phyloP scores from a whole-genome alignment of 2,113 vertebrate species.

The Ivindomyrus marchei region DNA sequence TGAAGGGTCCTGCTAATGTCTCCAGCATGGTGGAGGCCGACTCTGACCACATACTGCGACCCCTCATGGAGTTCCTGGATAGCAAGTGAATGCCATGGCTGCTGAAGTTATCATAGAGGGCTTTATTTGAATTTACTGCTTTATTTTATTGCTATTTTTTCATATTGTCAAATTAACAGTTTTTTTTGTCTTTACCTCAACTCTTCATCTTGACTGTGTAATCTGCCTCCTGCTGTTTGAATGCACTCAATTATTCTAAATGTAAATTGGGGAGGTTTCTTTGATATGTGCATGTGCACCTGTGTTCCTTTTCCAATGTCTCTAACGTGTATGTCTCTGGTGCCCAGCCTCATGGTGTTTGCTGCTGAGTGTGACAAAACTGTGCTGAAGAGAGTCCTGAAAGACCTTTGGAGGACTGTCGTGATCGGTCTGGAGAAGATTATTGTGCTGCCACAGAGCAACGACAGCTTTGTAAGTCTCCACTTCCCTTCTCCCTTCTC shows the following conservation, averaged over 20 bases:
- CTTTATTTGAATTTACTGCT: background rate
- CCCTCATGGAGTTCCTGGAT: constrained; percentile 95
- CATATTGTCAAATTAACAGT: background rate
- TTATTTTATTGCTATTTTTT: background rate
- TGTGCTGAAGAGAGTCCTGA: constrained; percentile 88
- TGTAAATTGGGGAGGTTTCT: background rate
- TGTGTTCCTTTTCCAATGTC: background rate
- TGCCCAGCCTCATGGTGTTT: constrained; percentile 82
- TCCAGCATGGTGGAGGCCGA: constrained; percentile 81
- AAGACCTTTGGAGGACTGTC: constrained; percentile 91
- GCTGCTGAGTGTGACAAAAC: constrained; percentile 92
- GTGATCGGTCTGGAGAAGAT: constrained; percentile 87
- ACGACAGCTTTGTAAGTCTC: constrained; percentile 80
- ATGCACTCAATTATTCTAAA: background rate
- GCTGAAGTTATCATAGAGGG: background rate
- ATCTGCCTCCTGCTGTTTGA: background rate
- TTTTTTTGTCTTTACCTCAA: background rate
- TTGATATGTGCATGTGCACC: background rate
- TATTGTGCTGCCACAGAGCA: constrained; percentile 85
- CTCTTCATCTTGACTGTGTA: background rate
- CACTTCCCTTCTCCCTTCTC: background rate
- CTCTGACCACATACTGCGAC: constrained; percentile 79
- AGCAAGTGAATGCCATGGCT: constrained; percentile 70
- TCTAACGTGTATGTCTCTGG: background rate
- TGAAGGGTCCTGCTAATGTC: constrained; percentile 77